Base-by-base conservation (phyloP, 2,797 vertebrate genomes). In the Falco naumanni region DNA sequence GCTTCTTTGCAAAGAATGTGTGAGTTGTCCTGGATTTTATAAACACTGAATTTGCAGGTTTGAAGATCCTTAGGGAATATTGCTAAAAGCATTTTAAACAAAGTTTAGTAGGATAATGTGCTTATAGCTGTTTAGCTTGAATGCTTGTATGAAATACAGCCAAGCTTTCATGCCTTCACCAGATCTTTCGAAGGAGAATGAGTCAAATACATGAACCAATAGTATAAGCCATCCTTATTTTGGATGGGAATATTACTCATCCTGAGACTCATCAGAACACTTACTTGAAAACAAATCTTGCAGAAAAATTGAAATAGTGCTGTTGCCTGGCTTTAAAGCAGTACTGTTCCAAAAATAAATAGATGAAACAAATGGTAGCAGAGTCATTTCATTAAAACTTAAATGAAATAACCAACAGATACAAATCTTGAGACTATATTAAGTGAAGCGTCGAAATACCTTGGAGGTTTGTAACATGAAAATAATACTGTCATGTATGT, bases 231-330 rank as follows among this genome's bases (percentile, higher is more conserved):
- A 26, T 82, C 51, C 51, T 72, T 93, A 34, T 76, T 93, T 95
- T 94, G 59, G 39, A 82, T 88, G 54, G 64, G 50, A 69, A 34
- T 88, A 84, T 90, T 95, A 86, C 33, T 96, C 68, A 95, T 89
- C 53, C 48, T 56, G 51, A 47, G 45, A 90, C 48, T 93, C 87
- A 75, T 84, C 84, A 71, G 77, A 88, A 59, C 74, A 29, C 43
- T 93, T 79, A 34, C 37, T 90, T 79, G 39, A 87, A 87, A 88
- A 81, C 70, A 84, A 87, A 87, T 89, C 60, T 82, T 95, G 72
- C 79, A 92, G 95, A 93, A 94, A 93, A 92, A 89, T 96, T 66
- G 88, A 69, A 93, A 89, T 79, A 87, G 77, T 76, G 91, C 37
- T 88, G 63, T 90, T 1, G 5, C 54, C 43, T 87, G 72, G 39